Evolutionary conservation across 2,888 invertebrate species (phyloP).

Genomic region (Phasia obesa): DNA sequence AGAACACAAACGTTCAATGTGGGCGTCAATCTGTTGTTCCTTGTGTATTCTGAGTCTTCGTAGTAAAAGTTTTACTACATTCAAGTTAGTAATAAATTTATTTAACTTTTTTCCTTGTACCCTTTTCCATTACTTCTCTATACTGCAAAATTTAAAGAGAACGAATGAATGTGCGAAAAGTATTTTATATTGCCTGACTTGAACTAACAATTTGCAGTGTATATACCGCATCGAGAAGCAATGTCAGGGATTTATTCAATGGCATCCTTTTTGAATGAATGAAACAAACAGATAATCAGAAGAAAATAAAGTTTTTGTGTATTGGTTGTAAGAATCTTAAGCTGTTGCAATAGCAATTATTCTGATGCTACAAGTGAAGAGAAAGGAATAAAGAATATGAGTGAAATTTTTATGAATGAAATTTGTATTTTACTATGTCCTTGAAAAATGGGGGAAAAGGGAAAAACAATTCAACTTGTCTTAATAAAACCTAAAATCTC

Average conservation of each 20-base stretch:
- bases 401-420: constrained; percentile 67
- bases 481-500: constrained; percentile 29
- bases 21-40: neutral
- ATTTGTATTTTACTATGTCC: constrained; percentile 26
- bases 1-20: neutral
- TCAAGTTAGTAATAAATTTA: constrained; percentile 8
- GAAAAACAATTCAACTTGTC: neutral
- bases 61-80: constrained; percentile 20
- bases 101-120: constrained; percentile 6
- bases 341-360: constrained; percentile 2
- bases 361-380: neutral
- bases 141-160: neutral
- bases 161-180: neutral
- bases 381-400: neutral
- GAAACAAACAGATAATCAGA: neutral
- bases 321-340: neutral
- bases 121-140: neutral
- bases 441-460: neutral
- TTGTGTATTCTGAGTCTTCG: neutral
- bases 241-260: constrained; percentile 22
- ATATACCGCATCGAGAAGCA: neutral
- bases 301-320: neutral
- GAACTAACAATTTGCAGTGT: neutral
- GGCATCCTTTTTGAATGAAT: neutral
- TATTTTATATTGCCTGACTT: too few species aligned